Conservation (phyloP, 53 echinoderm and acorn worm genomes). For the Echinometra lucunter region DNA sequence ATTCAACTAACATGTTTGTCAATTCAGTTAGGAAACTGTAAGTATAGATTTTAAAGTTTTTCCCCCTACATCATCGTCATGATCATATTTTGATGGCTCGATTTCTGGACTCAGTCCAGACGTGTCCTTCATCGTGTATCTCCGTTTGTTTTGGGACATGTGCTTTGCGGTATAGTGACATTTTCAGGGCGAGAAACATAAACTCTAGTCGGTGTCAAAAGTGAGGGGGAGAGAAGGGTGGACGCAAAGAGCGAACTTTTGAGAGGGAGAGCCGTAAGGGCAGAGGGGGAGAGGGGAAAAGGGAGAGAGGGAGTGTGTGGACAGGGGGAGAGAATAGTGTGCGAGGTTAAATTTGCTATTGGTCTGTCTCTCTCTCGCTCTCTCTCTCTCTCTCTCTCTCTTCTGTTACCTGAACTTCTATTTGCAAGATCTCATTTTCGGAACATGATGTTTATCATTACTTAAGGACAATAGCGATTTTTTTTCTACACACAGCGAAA, state of each 20-base stretch:
- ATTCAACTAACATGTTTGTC: not conserved
- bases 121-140: slow-evolving; percentile 27
- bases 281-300: not conserved
- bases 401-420: not conserved
- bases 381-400: no score
- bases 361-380: no score
- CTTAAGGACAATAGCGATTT: no score
- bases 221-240: slow-evolving; percentile 22
- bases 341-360: not conserved
- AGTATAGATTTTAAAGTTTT: not conserved
- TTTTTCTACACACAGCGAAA: no score
- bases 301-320: not conserved
- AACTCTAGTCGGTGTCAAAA: not conserved
- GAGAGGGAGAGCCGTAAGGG: not conserved
- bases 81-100: not conserved
- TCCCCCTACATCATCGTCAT: no score
- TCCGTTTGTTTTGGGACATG: slow-evolving; percentile 36
- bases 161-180: slow-evolving; percentile 52
- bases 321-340: not conserved
- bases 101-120: slow-evolving; percentile 20
- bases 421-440: not conserved
- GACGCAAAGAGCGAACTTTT: not conserved
- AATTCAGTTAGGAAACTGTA: not conserved
- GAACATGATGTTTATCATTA: no score
- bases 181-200: slow-evolving; percentile 17